A percentile compares a stretch with the other conserved stretches of the same genome.
phyloP scores from a whole-genome alignment of 37 sponge, comb jelly and placozoan species.

The Chondrilla cf. caribensis region DNA sequence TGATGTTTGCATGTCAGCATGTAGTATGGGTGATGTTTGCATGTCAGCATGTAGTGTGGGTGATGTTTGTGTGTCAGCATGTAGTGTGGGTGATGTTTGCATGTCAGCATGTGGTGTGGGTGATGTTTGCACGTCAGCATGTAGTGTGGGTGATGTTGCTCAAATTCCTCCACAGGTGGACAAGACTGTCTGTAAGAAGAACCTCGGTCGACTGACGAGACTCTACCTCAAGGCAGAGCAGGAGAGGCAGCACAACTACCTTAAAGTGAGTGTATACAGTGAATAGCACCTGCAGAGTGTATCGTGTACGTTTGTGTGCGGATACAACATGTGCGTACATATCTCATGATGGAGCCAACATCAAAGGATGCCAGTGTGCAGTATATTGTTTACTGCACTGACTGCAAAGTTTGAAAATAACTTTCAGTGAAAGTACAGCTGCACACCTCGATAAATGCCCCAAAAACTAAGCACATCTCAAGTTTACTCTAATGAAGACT shows the following conservation, averaged over 20 bases:
- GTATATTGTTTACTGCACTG: no score
- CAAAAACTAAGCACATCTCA: no score
- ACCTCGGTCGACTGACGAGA: constrained; percentile 96
- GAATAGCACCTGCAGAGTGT: no score
- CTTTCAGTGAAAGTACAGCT: no score
- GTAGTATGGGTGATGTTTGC: not conserved
- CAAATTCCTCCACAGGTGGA: constrained; percentile 58
- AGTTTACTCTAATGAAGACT: no score
- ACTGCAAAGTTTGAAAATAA: no score
- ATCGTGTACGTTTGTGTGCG: no score
- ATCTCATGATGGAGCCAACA: no score
- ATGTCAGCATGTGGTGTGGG: not conserved
- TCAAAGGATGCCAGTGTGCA: no score
- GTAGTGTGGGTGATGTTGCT: not conserved
- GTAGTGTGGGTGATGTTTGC: not conserved
- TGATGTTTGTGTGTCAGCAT: no score
- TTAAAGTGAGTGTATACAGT: constrained; percentile 58
- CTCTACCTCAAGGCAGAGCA: constrained; percentile 99
- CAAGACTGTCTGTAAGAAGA: constrained; percentile 99
- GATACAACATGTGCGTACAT: no score
- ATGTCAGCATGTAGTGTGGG: not conserved
- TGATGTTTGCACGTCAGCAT: not conserved
- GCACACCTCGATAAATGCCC: no score
- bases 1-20: not conserved
- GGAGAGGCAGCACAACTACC: constrained; percentile 99